These are phyloP conservation scores for Chrysemys picta DNA, from an alignment of 2,113 vertebrate species.

Conservation along the genomic window DNA sequence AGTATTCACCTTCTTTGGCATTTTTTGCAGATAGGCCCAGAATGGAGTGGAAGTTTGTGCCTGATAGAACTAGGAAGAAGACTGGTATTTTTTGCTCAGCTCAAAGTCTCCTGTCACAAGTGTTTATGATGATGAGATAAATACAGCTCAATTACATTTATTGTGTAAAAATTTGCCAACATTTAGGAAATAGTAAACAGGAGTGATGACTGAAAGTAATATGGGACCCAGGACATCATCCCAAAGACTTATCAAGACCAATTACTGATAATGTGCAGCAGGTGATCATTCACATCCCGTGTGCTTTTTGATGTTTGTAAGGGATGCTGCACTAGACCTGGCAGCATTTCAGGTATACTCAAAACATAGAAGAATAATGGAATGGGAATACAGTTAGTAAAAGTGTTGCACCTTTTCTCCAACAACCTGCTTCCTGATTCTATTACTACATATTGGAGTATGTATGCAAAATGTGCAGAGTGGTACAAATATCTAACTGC, in stretches of 20 bases:
- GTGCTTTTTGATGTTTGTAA: neutral
- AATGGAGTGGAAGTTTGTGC: neutral
- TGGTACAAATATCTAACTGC: neutral
- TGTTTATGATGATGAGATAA: constrained; percentile 51
- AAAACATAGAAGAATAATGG: neutral
- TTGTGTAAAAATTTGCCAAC: constrained; percentile 34
- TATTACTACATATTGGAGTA: neutral
- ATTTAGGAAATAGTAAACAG: constrained; percentile 32
- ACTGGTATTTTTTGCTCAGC: neutral
- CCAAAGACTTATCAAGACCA: neutral
- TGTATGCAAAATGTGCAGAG: neutral
- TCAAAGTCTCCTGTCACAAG: constrained; percentile 46
- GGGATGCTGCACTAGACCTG: neutral
- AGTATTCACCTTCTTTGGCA: neutral
- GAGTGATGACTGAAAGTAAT: constrained; percentile 41
- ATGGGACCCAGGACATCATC: constrained; percentile 1
- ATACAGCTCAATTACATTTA: constrained; percentile 43
- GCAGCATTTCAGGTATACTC: neutral
- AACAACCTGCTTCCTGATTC: neutral
- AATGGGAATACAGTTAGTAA: neutral
- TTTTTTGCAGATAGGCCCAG: constrained; percentile 22
- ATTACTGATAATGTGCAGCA: constrained; percentile 25
- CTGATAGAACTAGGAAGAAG: neutral
- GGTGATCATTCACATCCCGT: constrained; percentile 9
- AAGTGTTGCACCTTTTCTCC: accelerated